phyloP scores from a whole-genome alignment of 2,113 vertebrate genomes.

The Egretta garzetta region DNA sequence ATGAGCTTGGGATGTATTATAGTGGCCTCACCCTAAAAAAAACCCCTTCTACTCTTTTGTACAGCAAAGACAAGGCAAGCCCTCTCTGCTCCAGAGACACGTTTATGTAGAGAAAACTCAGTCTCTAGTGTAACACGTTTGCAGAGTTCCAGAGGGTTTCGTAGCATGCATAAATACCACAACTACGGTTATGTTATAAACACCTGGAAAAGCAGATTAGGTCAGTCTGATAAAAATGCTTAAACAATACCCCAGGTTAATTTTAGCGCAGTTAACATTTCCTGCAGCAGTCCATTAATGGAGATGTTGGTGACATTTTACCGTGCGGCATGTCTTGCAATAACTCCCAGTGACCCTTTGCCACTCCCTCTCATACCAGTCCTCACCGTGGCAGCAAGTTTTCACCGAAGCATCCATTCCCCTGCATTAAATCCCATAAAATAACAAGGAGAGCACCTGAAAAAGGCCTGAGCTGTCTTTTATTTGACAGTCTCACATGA shows the following conservation, averaged over 20 bases:
- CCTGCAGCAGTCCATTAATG: background rate
- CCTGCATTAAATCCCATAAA: background rate
- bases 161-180: background rate
- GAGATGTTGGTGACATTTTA: background rate
- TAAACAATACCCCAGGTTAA: background rate
- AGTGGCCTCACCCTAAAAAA: background rate
- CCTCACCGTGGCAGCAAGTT: background rate
- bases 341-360: background rate
- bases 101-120: background rate
- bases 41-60: accelerated
- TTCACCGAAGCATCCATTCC: background rate
- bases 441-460: background rate
- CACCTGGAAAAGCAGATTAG: background rate
- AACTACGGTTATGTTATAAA: background rate
- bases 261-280: background rate
- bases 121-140: accelerated
- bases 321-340: background rate
- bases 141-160: background rate
- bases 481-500: background rate
- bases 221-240: background rate
- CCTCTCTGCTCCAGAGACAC: background rate
- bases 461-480: background rate
- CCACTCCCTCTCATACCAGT: background rate
- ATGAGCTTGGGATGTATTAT: background rate
- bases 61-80: background rate